A percentile compares a stretch with the other conserved stretches of the same genome.
These are phyloP conservation scores for Lutraria rhynchaena DNA, from an alignment of 1,140 invertebrate species.

Conservation along the genomic window DNA sequence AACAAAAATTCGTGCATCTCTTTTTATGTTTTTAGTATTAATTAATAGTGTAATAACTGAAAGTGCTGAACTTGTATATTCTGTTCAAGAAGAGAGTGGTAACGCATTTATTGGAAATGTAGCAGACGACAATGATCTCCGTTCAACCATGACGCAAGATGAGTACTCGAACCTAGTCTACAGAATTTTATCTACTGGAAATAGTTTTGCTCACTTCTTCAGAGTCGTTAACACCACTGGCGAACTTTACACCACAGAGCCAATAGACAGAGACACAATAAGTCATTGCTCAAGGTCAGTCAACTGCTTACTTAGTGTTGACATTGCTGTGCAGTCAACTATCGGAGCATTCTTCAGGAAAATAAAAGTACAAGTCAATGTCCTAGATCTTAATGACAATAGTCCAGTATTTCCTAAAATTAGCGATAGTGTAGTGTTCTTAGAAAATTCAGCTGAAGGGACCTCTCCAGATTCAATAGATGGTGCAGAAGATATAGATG, in stretches of 20 bases:
- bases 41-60: background rate
- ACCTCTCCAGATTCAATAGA: slow-evolving; percentile 57
- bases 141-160: slow-evolving; percentile 24
- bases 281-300: slow-evolving; percentile 57
- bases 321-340: slow-evolving; percentile 66
- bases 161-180: slow-evolving; percentile 62
- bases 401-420: slow-evolving; percentile 88
- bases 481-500: slow-evolving; percentile 71
- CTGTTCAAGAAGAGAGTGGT: slow-evolving; percentile 23
- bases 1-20: background rate
- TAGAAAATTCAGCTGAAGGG: slow-evolving; percentile 64
- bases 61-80: slow-evolving; percentile 40
- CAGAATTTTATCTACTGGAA: slow-evolving; percentile 58
- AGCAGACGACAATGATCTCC: slow-evolving; percentile 60
- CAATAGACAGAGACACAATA: slow-evolving; percentile 61
- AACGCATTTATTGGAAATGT: slow-evolving; percentile 67
- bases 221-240: slow-evolving; percentile 59
- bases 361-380: slow-evolving; percentile 86
- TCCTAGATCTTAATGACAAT: slow-evolving; percentile 95
- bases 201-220: slow-evolving; percentile 60
- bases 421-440: slow-evolving; percentile 42
- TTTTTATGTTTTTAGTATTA: slow-evolving; percentile 4
- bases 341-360: slow-evolving; percentile 71
- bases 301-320: slow-evolving; percentile 64
- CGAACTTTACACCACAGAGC: slow-evolving; percentile 61